Evolutionary conservation across 2,113 vertebrate genomes (phyloP).

Genomic region (Ramphastos sulfuratus): DNA sequence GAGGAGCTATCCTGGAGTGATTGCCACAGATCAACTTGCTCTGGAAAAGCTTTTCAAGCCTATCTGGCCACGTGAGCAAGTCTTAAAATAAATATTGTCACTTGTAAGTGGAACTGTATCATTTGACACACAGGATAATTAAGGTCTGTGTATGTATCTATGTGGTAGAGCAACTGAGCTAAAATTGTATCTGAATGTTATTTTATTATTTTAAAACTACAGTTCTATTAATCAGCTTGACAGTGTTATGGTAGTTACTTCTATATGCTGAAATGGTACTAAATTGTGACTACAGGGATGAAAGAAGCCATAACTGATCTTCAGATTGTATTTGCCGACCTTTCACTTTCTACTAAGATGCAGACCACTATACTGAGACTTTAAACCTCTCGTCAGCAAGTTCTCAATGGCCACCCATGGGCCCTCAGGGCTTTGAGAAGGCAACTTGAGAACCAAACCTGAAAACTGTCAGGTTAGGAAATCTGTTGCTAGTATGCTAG

Average conservation of each 20-base stretch:
- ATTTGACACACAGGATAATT: background rate
- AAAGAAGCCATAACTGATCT: background rate
- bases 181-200: background rate
- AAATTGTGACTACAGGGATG: background rate
- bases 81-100: background rate
- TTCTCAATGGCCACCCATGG: background rate
- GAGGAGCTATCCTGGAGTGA: background rate
- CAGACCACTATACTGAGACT: background rate
- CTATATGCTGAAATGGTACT: background rate
- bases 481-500: background rate
- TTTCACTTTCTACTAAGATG: background rate
- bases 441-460: background rate
- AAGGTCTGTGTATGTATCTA: rapidly evolving
- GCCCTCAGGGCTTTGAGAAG: background rate
- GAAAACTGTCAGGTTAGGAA: background rate
- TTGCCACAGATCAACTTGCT: background rate
- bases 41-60: background rate
- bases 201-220: background rate
- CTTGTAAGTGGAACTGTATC: background rate
- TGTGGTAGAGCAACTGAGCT: background rate
- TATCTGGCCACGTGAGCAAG: background rate
- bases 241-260: rapidly evolving
- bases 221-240: background rate
- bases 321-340: background rate
- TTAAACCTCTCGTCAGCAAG: background rate